Conservation (phyloP, 2,888 invertebrate genomes). For the Miltochrista miniata region DNA sequence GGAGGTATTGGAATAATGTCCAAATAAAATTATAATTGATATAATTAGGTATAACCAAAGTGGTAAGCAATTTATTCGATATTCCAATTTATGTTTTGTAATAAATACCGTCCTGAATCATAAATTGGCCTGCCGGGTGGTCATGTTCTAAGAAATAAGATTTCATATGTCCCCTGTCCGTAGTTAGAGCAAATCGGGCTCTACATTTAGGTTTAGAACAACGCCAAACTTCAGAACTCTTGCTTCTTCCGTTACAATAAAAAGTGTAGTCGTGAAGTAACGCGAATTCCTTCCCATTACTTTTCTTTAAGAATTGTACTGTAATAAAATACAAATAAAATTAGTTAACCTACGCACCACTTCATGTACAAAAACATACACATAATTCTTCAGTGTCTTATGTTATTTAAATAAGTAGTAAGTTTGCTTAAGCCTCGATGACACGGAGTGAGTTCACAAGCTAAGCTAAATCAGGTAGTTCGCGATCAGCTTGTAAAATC, state of each 20-base stretch:
- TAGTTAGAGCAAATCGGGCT: not conserved
- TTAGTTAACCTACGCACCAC: too few species aligned
- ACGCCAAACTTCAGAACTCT: constrained; percentile 3
- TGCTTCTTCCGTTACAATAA: constrained; percentile 9
- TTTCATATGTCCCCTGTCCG: not conserved
- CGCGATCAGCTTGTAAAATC: too few species aligned
- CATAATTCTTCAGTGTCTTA: not conserved
- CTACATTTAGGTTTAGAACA: not conserved
- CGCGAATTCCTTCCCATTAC: constrained; percentile 28
- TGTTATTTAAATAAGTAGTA: too few species aligned
- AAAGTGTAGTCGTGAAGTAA: constrained; percentile 30
- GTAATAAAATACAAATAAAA: not conserved
- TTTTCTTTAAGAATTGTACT: constrained; percentile 23
- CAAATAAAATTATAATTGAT: too few species aligned
- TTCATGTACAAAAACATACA: not conserved
- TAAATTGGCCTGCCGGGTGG: constrained; percentile 21
- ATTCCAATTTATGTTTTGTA: not conserved
- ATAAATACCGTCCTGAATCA: constrained; percentile 18
- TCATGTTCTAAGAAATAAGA: constrained; percentile 16
- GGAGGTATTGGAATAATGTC: too few species aligned
- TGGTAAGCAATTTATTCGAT: too few species aligned
- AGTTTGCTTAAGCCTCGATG: too few species aligned
- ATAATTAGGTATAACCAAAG: too few species aligned
- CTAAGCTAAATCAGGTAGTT: too few species aligned
- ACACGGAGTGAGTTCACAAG: too few species aligned